Base-by-base conservation (phyloP, 2,888 invertebrate genomes). In the Teleiodes luculella region DNA sequence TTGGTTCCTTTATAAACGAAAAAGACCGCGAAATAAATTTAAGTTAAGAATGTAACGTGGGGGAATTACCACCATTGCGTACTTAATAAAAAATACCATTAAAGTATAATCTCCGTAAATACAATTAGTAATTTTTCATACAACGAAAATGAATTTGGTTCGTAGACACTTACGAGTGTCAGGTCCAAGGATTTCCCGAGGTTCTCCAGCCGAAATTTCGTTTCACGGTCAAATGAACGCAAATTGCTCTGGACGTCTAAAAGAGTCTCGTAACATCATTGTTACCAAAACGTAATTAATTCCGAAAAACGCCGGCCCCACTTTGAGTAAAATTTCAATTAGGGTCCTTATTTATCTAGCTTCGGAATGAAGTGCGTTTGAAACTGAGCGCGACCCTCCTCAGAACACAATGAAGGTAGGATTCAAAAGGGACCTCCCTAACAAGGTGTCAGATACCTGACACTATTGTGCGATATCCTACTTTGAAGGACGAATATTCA, bases 381-480 rank as follows among this genome's bases (percentile, higher is more conserved):
- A 76, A 83, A 84, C 80, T 74, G 77, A 76, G 78, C 65, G 64
- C 71, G 78, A 80, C 82, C 81, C 82, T 80, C 80, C 72, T 70
- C 78, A 80, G 80, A 74, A 76, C 74, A 78, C 80, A 78, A 82
- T 80, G 77, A 76, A 74, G 78, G 76, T 72, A 75, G 74, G 68
- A 76, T 78, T 78, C 78, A 74, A 78, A 80, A 78, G 78, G 78
- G 72, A 71, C 76, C 76, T 74, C 73, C 71, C 76, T 85, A 86
- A 86, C 82, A 81, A 85, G 85, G 86, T 84, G 83, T 85, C 84
- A 73, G 79, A 70, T 80, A 86, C 79, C 84, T 80, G 85, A 86
- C 78, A 83, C 83, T 79, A 81, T 82, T 83, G 77, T 82, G 76
- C 71, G 76, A 78, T 76, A 79, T 75, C 72, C 74, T 70, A 67